These are phyloP conservation scores for Tillus elongatus DNA, from an alignment of 2,888 invertebrate species.

Conservation along the genomic window DNA sequence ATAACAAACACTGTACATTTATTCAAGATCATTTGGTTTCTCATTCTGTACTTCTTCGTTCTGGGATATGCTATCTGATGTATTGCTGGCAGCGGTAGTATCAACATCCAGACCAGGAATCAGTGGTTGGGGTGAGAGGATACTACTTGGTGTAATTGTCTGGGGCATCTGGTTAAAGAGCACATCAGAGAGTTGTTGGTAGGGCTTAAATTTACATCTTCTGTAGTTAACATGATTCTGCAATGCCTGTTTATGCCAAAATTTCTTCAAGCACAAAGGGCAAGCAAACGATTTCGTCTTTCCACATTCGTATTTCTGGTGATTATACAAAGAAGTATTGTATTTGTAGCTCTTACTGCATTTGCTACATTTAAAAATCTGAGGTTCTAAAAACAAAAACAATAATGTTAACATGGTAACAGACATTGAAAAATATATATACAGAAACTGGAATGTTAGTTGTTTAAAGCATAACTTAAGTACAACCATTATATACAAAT, in stretches of 20 bases:
- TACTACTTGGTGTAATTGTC: too few species aligned
- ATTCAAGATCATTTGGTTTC: too few species aligned
- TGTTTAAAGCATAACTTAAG: too few species aligned
- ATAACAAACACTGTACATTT: too few species aligned
- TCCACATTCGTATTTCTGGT: slow-evolving; percentile 60
- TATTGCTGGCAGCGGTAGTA: too few species aligned
- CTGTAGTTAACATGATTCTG: slow-evolving; percentile 22
- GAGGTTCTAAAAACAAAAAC: slow-evolving; percentile 3
- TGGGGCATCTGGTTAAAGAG: background rate
- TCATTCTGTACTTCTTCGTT: too few species aligned
- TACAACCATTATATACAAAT: too few species aligned
- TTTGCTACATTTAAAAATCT: slow-evolving; percentile 41
- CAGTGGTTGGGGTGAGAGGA: too few species aligned
- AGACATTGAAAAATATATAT: too few species aligned
- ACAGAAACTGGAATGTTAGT: too few species aligned
- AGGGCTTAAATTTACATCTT: slow-evolving; percentile 16
- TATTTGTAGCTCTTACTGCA: slow-evolving; percentile 68
- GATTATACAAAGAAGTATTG: slow-evolving; percentile 59
- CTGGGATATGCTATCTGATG: too few species aligned
- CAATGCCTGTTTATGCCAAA: slow-evolving; percentile 23
- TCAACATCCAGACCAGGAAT: too few species aligned
- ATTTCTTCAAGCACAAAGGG: slow-evolving; percentile 21
- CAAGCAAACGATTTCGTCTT: slow-evolving; percentile 55
- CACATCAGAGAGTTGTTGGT: background rate
- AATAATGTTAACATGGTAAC: background rate